Base-by-base conservation (phyloP, 2,888 invertebrate species). In the Rhopalosiphum nymphaeae region DNA sequence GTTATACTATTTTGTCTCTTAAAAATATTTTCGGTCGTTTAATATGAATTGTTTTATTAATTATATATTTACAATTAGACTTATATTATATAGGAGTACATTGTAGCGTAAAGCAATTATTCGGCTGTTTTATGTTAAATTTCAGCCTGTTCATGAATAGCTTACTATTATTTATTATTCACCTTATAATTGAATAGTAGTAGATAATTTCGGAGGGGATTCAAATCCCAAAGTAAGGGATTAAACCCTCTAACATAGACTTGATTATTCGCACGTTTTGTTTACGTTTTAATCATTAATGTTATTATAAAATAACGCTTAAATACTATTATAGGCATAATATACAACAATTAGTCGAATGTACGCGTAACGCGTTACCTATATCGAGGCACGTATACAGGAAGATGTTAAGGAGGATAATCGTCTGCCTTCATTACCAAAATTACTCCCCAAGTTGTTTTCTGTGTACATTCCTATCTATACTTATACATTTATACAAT, bases 51-150 rank as follows among this genome's bases (percentile, higher is more conserved):
- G 36, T 78, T 36, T 78, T 78, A 78, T 78, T 78, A 78, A 42
- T 25, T 36, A 36, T 78, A 21, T 78, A 21, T 36, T n/a, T 78
- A 25, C 53, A 36, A n/a, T 10, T 10, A 36, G 25, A n/a, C 21
- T 56, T 90, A 44, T 21, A 53, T 5, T n/a, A n/a, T 61, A 46
- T 16, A 29, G 16, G 44, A 25, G 1, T 16, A n/a, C 2, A 42
- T 56, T 42, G 44, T 26, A 49, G 53, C 9, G 36, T 42, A 88
- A 92, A 57, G 26, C 49, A 42, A 88, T 92, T 92, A 92, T 92
- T 92, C 92, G 57, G 61, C 46, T 87, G 67, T 92, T 92, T 46
- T 92, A 87, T 87, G 92, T 49, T 92, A 67, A 92, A 92, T 36
- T 78, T 21, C 29, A 67, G 92, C 29, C 87, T 16, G 87, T 26